These are phyloP conservation scores for Takifugu bimaculatus DNA, from an alignment of 2,113 vertebrate genomes.

Conservation along the genomic window DNA sequence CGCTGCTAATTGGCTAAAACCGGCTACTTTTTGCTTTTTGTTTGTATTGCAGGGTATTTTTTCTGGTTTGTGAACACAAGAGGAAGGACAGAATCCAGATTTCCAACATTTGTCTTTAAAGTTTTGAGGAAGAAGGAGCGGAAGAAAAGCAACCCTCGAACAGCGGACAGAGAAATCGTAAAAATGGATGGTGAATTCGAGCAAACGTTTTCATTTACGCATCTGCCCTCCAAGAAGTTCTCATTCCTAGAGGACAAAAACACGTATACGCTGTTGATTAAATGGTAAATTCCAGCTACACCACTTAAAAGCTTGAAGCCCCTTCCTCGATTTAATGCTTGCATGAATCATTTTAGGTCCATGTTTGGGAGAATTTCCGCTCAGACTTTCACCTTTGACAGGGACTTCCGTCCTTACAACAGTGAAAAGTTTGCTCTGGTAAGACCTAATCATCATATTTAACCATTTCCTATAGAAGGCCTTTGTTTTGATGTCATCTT, in stretches of 20 bases:
- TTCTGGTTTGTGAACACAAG: background rate
- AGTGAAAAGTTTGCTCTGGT: conserved; percentile 66
- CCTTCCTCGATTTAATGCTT: background rate
- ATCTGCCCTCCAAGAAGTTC: conserved; percentile 42
- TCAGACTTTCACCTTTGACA: conserved; percentile 73
- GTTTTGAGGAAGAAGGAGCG: no score
- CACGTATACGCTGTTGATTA: conserved; percentile 50
- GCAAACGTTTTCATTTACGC: conserved; percentile 48
- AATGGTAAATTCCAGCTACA: conserved; percentile 54
- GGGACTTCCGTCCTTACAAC: conserved; percentile 63
- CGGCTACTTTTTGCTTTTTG: background rate
- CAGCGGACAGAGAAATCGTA: no score
- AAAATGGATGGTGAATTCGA: conserved; percentile 51
- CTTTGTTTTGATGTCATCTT: background rate
- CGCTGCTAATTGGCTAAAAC: conserved; percentile 15
- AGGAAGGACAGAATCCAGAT: no score
- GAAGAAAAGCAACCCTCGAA: background rate
- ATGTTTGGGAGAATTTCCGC: conserved; percentile 74
- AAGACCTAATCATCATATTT: conserved; percentile 19
- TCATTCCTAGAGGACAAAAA: conserved; percentile 58
- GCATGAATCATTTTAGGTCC: conserved; percentile 60
- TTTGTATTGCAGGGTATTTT: background rate
- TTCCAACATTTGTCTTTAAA: no score
- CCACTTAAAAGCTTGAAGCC: no score
- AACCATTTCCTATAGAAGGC: background rate